Conservation (phyloP, 2,113 vertebrate species). For the Pongo abelii region DNA sequence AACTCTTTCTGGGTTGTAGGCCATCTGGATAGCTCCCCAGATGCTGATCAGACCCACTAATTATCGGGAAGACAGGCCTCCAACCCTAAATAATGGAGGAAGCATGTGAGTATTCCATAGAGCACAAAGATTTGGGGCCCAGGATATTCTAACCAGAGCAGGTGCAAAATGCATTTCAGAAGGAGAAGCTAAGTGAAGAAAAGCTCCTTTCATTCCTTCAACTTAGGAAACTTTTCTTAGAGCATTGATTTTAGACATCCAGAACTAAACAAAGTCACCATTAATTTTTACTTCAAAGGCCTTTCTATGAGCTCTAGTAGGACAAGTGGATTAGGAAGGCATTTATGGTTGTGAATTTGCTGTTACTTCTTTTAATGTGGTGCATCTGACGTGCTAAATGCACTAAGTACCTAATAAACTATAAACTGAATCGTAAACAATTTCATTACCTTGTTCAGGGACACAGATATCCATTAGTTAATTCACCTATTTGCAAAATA, state of each 20-base stretch:
- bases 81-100: neutral
- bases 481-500: slow-evolving; percentile 6
- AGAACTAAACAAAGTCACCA: neutral
- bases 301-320: neutral
- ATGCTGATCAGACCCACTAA: neutral
- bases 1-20: neutral
- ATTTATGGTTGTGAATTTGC: neutral
- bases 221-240: neutral
- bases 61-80: neutral
- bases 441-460: slow-evolving; percentile 39
- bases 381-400: neutral
- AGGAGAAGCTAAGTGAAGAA: neutral
- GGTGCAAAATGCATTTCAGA: neutral
- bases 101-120: neutral
- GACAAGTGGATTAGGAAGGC: neutral
- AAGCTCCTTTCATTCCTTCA: neutral
- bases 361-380: neutral
- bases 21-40: neutral
- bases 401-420: neutral
- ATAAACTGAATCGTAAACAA: slow-evolving; percentile 1
- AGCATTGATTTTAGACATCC: neutral
- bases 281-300: neutral
- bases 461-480: neutral
- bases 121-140: neutral
- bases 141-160: neutral